Evolutionary conservation across 2,113 vertebrate genomes (phyloP), one percentile per base, ranked within the genome.

Genomic region (Axis porcinus): DNA sequence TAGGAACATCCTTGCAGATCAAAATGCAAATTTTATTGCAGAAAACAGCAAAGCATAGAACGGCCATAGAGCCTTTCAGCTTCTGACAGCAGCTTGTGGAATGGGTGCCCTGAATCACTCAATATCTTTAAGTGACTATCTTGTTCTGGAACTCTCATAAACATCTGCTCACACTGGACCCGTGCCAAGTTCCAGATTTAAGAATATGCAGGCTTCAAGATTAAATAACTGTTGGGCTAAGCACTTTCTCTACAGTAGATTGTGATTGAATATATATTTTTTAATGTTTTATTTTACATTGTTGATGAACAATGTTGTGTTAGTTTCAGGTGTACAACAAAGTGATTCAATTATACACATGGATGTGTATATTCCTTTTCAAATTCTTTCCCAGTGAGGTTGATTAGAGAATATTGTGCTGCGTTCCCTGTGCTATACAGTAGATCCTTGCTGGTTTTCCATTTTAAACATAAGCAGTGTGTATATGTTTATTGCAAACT

Each of bases 21-120:
- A 97, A 97, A 98, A 98, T 97, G 52, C 92, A 97, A 97, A 98
- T 98, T 96, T 96, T 91, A 97, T 96, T 95, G 95, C 81, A 23
- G 95, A 96, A 98, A 95, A 15, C 47, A 95, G 70, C 54, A 97
- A 93, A 91, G 36, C 47, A 54, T 43, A 93, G 83, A 96, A 97
- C 78, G 91, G 52, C 57, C 89, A 83, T 23, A 2, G 17, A 74
- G 30, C 27, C 45, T 94, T 97, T 97, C 64, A 14, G 16, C 52
- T 97, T 95, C 52, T 92, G 78, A 43, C 47, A 92, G 92, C 81
- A 97, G 86, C 54, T 97, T 96, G 83, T 57, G 92, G 96, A 97
- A 87, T 64, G 9, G 50, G 58, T 50, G 7, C 60, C 64, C 83
- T 95, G 84, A 97, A 95, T 96, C 86, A 52, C 33, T 93, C 81